A percentile compares a stretch with the other conserved stretches of the same genome.
phyloP scores from a whole-genome alignment of 2,113 vertebrate genomes.

The Barnardius zonarius region DNA sequence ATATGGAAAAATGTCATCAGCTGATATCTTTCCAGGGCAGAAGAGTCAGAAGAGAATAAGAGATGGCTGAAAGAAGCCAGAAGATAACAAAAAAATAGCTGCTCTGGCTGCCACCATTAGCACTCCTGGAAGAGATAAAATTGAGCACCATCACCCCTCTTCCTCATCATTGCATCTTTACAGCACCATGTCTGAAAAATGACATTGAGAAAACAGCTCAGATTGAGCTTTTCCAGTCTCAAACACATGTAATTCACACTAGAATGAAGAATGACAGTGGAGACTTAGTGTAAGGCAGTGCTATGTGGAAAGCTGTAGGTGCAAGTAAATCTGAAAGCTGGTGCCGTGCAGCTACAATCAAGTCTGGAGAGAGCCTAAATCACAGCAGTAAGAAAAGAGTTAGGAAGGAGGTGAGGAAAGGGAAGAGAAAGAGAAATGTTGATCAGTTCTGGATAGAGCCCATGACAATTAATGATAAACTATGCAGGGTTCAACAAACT shows the following conservation, averaged over 20 bases:
- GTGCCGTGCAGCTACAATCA: fast-evolving
- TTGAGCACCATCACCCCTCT: neutral
- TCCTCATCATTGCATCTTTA: neutral
- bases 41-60: neutral
- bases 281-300: neutral
- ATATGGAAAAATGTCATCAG: neutral
- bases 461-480: neutral
- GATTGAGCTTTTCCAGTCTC: neutral
- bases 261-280: neutral
- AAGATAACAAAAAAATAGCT: neutral
- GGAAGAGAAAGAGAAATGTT: neutral
- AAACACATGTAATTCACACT: neutral
- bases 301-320: fast-evolving
- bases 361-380: neutral
- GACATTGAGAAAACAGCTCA: neutral
- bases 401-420: neutral
- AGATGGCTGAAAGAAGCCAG: neutral
- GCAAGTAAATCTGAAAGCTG: neutral
- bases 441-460: neutral
- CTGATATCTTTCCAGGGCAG: neutral
- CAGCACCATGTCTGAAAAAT: neutral
- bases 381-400: neutral
- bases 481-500: neutral
- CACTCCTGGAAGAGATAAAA: neutral
- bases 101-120: neutral